Evolutionary conservation across 2,113 vertebrate species (phyloP).

Genomic region (Gasterosteus aculeatus): DNA sequence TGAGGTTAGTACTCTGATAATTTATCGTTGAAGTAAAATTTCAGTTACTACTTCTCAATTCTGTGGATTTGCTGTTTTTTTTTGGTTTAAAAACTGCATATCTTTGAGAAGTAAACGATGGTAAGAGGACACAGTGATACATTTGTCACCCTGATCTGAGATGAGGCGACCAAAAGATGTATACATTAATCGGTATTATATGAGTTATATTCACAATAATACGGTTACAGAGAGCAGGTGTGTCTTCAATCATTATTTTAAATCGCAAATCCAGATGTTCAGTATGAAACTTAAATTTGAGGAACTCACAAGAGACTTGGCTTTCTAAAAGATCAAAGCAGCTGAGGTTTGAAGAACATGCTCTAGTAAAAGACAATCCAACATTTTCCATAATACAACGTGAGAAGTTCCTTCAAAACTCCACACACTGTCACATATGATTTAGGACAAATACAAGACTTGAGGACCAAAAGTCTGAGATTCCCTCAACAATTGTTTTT

Average conservation of each 20-base stretch:
- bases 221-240: background rate
- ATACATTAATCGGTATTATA: background rate
- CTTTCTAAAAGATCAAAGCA: background rate
- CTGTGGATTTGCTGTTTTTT: background rate
- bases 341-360: background rate
- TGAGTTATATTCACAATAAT: background rate
- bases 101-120: background rate
- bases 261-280: background rate
- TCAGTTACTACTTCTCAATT: background rate
- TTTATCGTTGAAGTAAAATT: too few species aligned
- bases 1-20: too few species aligned
- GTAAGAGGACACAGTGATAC: background rate
- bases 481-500: background rate
- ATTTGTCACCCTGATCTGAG: background rate
- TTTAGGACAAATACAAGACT: background rate
- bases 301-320: background rate
- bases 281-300: background rate
- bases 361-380: background rate
- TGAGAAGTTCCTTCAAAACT: background rate
- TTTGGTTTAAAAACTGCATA: background rate
- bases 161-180: too few species aligned
- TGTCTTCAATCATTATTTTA: background rate
- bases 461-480: background rate
- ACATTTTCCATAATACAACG: background rate
- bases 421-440: background rate